Base-by-base conservation (phyloP, 1,140 invertebrate genomes). In the Octopus bimaculoides region DNA sequence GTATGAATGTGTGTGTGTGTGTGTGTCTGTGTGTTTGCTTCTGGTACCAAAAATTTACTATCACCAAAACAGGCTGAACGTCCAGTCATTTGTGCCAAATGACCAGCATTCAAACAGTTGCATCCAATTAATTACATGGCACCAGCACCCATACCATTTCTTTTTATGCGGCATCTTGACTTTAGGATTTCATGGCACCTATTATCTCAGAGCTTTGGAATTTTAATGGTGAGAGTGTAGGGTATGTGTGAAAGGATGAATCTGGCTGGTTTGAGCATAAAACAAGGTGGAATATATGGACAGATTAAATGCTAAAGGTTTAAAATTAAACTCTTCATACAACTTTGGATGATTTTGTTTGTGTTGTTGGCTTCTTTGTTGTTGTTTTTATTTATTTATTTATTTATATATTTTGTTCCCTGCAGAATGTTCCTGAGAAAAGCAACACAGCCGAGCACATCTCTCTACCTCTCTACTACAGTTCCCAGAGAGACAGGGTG, bases 401-500 rank as follows among this genome's bases (percentile, higher is more conserved):
- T 71, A 71, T 71, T 5, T 71, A 71, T 71, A 10, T 71, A 6
- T 41, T 76, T 26, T 52, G 61, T 69, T 17, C 52, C 81, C 88
- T 80, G 81, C 82, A 87, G 84, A 81, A 87, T 74, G 73, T 81
- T 4, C 84, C 87, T 12, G 85, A 88, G 78, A 85, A 87, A 5
- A 90, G 91, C 79, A 82, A 83, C 69, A 55, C 83, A 7, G 84
- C 87, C 76, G 88, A 90, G 74, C 84, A 85, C n/a, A 90, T 91
- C 14, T 90, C 91, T 9, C 79, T 93, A 55, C 92, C 92, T 14
- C 85, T 93, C 41, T 93, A 93, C 84, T 91, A 90, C 78, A 91
- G 91, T 77, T 89, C 87, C 71, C 87, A 89, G 20, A 81, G 92
- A 75, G 91, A 92, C 54, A 89, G 89, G 79, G 88, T 93, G n/a